These are phyloP conservation scores for Centropus unirufus DNA, from an alignment of 2,113 vertebrate genomes.

Conservation along the genomic window DNA sequence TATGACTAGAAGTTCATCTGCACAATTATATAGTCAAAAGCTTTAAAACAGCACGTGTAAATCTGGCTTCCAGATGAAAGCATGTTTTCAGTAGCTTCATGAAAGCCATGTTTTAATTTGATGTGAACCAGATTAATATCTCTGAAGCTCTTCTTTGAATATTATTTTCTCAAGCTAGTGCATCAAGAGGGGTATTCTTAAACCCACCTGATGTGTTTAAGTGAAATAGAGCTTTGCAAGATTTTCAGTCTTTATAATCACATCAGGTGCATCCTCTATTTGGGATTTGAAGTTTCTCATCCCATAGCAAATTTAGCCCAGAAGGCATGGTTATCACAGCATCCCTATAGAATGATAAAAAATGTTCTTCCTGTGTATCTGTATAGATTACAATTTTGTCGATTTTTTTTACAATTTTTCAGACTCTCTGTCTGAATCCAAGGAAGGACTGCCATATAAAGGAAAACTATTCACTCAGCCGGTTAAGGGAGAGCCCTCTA, in stretches of 20 bases:
- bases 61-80: background rate
- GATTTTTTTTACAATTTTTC: too few species aligned
- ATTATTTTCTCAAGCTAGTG: background rate
- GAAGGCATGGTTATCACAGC: background rate
- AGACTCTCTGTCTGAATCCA: background rate
- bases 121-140: background rate
- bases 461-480: background rate
- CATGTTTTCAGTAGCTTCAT: background rate
- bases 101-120: background rate
- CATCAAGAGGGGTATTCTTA: background rate
- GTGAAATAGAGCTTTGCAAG: background rate
- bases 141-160: background rate
- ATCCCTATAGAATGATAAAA: background rate
- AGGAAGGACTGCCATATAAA: background rate
- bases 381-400: background rate
- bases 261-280: background rate
- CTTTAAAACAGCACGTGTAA: background rate
- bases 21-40: background rate
- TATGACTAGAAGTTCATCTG: background rate
- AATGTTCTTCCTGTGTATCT: background rate
- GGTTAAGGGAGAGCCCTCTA: background rate
- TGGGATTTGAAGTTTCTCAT: background rate
- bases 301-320: background rate
- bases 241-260: background rate
- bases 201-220: background rate